Base-by-base conservation (phyloP, 2,797 vertebrate species). In the Takifugu ocellatus region DNA sequence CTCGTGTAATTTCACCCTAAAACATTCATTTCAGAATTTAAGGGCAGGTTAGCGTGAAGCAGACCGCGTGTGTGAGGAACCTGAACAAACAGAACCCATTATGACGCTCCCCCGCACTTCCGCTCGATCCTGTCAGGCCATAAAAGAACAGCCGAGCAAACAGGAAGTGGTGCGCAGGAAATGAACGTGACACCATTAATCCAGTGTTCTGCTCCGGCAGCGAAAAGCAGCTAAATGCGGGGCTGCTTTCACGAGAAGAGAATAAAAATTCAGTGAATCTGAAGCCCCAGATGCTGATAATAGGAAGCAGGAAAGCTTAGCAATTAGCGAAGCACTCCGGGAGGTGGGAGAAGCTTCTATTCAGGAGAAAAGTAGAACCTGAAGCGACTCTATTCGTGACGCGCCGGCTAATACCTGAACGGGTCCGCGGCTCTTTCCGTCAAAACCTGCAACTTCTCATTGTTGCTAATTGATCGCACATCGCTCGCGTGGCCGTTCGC, bases 141-240 rank as follows among this genome's bases (percentile, higher is more conserved):
- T 72, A 79, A 78, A 16, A 86, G 77, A 72, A 53, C 66, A 54
- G 78, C 76, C 70, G 46, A 62, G 77, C 72, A 83, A 82, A 84
- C 84, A 83, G 82, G 74, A 83, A 76, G 77, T 74, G 62, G 5
- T 60, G 50, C 44, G 59, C 74, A 73, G 66, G 81, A 85, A 87
- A 78, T 70, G 15, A 5, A 68, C 75, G 68, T 83, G 79, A 85
- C 82, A 77, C 24, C 59, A 83, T 86, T 75, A 84, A 81, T 83
- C 79, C 75, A 24, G 53, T 69, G 29, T 66, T 70, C 59, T n/a
- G 42, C 42, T 2, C 14, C 42, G 14, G 15, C 15, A 2, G 2
- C 50, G 70, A 82, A 85, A 78, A 89, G 75, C 71, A 77, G 64
- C 79, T 74, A 36, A 73, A 79, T 60, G 63, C 25, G 56, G 42